Conservation (phyloP, 2,113 vertebrate genomes). For the Microcebus lehilahytsara region DNA sequence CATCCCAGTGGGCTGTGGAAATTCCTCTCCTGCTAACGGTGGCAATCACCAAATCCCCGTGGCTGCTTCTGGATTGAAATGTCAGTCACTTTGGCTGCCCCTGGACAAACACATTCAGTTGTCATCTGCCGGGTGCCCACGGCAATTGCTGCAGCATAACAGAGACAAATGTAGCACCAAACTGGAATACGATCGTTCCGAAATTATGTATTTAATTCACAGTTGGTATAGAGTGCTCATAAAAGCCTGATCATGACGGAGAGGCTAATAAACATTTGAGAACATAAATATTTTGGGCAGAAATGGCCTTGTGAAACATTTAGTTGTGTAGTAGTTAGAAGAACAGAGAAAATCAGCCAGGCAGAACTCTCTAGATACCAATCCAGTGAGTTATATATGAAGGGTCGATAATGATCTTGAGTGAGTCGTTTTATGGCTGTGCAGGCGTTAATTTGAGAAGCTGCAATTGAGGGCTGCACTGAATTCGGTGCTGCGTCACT, state of each 20-base stretch:
- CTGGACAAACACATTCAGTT: slow-evolving; percentile 46
- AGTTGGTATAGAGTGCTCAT: slow-evolving; percentile 76
- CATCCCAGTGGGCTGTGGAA: fast-evolving
- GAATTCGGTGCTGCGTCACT: background rate
- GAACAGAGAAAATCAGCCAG: slow-evolving; percentile 74
- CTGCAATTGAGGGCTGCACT: fast-evolving
- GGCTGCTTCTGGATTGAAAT: slow-evolving; percentile 55
- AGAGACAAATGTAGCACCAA: slow-evolving; percentile 66
- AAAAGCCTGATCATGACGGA: slow-evolving; percentile 82
- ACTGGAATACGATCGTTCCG: slow-evolving; percentile 47
- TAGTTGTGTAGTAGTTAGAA: slow-evolving; percentile 79
- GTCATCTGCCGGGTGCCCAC: slow-evolving; percentile 45
- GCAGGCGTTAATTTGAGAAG: background rate
- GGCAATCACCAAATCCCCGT: background rate
- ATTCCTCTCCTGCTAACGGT: background rate
- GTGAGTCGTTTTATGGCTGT: slow-evolving; percentile 58
- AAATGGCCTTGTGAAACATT: slow-evolving; percentile 82
- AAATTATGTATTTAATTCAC: slow-evolving; percentile 83
- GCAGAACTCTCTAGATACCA: slow-evolving; percentile 74
- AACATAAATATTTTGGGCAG: slow-evolving; percentile 81
- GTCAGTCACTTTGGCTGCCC: slow-evolving; percentile 29
- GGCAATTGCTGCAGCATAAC: slow-evolving; percentile 45
- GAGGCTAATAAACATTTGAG: slow-evolving; percentile 80
- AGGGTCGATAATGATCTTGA: slow-evolving; percentile 59
- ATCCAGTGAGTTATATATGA: slow-evolving; percentile 59